Evolutionary conservation across 2,113 vertebrate genomes (phyloP).

Genomic region (Stercorarius parasiticus): DNA sequence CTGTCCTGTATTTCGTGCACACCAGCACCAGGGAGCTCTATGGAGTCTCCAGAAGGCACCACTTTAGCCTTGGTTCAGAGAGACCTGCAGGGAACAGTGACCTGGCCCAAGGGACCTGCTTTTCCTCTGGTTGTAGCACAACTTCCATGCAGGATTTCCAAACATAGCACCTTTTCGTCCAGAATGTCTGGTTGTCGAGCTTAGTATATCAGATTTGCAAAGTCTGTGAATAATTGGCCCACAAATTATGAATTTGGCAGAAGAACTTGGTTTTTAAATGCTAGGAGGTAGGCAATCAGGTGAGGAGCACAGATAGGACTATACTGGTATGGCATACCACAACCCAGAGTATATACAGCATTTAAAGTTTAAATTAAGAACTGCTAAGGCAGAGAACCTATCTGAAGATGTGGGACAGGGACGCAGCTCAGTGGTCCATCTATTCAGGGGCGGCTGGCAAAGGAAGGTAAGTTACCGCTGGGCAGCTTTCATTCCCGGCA

Average conservation of each 20-base stretch:
- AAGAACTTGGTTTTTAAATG: background rate
- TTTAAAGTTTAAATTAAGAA: background rate
- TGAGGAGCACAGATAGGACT: background rate
- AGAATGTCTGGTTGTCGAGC: background rate
- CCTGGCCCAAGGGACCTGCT: background rate
- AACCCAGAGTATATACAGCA: background rate
- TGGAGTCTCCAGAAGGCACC: background rate
- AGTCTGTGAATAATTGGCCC: background rate
- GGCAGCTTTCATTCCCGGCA: conserved; percentile 30
- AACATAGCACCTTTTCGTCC: background rate
- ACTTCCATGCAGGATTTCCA: background rate
- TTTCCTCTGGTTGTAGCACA: background rate
- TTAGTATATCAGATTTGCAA: background rate
- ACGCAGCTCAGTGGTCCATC: background rate
- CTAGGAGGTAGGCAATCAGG: background rate
- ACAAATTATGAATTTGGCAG: background rate
- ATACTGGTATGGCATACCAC: background rate
- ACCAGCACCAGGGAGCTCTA: background rate
- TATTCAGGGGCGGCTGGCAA: background rate
- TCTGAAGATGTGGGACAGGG: background rate
- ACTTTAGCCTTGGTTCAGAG: background rate
- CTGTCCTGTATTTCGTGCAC: background rate
- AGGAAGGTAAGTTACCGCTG: background rate
- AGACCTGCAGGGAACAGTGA: background rate
- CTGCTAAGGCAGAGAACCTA: background rate